These are phyloP conservation scores for Orthosia gracilis DNA, from an alignment of 2,888 invertebrate species.

Conservation along the genomic window DNA sequence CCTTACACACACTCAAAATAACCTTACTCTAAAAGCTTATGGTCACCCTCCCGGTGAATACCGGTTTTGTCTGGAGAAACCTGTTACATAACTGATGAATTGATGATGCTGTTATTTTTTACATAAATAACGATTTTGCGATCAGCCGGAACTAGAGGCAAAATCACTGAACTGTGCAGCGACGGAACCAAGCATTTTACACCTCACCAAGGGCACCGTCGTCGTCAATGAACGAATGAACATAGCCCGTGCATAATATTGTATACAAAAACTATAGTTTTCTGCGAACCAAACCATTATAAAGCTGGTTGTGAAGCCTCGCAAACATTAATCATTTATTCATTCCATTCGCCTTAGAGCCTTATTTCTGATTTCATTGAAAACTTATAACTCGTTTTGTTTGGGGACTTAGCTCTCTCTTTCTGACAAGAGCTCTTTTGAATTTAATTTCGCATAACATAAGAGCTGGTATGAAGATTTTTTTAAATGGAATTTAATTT, in stretches of 20 bases:
- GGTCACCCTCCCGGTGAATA: too few species aligned
- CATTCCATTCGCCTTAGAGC: conserved; percentile 14
- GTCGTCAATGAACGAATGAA: conserved; percentile 40
- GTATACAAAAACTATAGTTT: conserved; percentile 38
- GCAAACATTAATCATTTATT: conserved; percentile 36
- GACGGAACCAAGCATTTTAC: conserved; percentile 66
- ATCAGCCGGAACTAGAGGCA: conserved; percentile 30
- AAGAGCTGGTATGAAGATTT: neutral
- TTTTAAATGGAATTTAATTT: conserved; percentile 7
- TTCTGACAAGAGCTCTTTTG: conserved; percentile 29
- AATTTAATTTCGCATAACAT: conserved; percentile 25
- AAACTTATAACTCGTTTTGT: conserved; percentile 51
- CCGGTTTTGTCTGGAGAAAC: conserved; percentile 7
- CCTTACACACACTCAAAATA: too few species aligned
- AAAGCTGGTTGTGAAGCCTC: conserved; percentile 20
- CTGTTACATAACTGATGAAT: conserved; percentile 12
- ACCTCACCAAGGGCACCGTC: conserved; percentile 57
- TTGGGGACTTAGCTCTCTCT: conserved; percentile 49
- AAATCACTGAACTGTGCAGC: conserved; percentile 61
- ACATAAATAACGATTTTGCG: conserved; percentile 20
- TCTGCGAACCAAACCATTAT: conserved; percentile 39
- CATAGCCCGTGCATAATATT: conserved; percentile 28
- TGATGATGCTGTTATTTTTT: conserved; percentile 7
- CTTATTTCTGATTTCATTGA: conserved; percentile 31
- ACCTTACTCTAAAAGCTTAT: too few species aligned